Conservation (phyloP, 1,140 invertebrate species). For the Temnothorax longispinosus region DNA sequence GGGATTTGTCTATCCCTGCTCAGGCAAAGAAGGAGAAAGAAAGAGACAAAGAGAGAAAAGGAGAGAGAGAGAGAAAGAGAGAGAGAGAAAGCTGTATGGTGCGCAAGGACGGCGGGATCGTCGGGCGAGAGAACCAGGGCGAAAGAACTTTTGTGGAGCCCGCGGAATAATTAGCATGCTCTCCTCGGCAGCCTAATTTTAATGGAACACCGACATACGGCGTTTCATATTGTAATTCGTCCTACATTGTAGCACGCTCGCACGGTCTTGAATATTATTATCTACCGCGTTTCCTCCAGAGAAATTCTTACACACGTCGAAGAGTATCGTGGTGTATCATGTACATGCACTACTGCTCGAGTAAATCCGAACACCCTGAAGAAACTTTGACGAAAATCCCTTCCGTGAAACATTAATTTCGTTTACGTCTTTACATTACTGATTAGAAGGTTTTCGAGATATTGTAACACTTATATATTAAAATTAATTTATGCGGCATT, state of each 20-base stretch:
- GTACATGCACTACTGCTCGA: conserved; percentile 14
- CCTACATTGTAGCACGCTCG: conserved; percentile 54
- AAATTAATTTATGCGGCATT: background rate
- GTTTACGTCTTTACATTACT: background rate
- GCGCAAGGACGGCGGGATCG: conserved; percentile 63
- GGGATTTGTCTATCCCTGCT: conserved; percentile 72
- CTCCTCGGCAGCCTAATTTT: conserved; percentile 59
- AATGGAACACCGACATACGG: conserved; percentile 59
- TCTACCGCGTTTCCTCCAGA: conserved; percentile 42
- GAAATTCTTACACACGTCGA: conserved; percentile 16
- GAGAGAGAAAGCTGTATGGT: conserved; percentile 48
- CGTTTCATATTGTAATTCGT: conserved; percentile 62
- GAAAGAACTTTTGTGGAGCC: conserved; percentile 59
- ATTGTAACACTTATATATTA: background rate
- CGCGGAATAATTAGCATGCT: conserved; percentile 61
- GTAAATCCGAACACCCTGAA: background rate
- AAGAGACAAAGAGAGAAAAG: background rate
- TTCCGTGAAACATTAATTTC: background rate
- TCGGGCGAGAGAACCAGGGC: conserved; percentile 60
- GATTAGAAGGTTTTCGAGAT: background rate
- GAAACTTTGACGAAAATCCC: background rate
- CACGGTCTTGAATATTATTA: conserved; percentile 57
- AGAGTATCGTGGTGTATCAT: conserved; percentile 6
- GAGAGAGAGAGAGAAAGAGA: conserved; percentile 5
- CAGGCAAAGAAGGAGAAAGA: conserved; percentile 32